These are phyloP conservation scores for Patella depressa DNA, from an alignment of 2,888 invertebrate genomes.

Conservation along the genomic window DNA sequence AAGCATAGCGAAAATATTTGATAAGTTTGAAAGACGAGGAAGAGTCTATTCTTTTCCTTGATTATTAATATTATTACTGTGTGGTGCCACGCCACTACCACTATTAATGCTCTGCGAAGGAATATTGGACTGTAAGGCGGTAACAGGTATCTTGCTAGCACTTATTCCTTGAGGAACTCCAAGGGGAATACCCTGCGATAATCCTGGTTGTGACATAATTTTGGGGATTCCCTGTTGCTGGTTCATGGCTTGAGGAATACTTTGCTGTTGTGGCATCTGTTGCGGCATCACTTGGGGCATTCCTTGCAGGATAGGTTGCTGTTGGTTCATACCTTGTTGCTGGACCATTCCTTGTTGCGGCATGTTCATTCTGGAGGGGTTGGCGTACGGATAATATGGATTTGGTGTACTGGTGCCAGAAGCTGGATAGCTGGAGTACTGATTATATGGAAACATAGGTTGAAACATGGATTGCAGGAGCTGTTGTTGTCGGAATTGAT, in stretches of 20 bases:
- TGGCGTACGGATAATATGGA: background rate
- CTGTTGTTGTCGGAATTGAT: constrained; percentile 31
- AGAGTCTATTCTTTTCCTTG: too few species aligned
- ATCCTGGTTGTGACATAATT: background rate
- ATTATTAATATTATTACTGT: too few species aligned
- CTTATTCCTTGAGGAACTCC: background rate
- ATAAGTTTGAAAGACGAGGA: too few species aligned
- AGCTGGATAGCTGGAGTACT: background rate
- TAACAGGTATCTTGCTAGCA: background rate
- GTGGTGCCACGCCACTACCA: background rate
- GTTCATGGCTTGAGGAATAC: background rate
- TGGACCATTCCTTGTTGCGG: background rate
- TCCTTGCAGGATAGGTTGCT: background rate
- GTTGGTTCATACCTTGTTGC: constrained; percentile 5
- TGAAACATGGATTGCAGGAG: constrained; percentile 22
- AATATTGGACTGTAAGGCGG: background rate
- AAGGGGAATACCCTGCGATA: background rate
- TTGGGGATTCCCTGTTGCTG: background rate
- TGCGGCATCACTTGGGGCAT: background rate
- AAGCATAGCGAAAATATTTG: too few species aligned
- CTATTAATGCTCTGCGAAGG: background rate
- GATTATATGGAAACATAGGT: constrained; percentile 11
- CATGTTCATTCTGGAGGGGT: background rate
- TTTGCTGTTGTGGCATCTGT: background rate
- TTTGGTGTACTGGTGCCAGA: background rate